Base-by-base conservation (phyloP, 2,113 vertebrate genomes). In the Pelodiscus sinensis region DNA sequence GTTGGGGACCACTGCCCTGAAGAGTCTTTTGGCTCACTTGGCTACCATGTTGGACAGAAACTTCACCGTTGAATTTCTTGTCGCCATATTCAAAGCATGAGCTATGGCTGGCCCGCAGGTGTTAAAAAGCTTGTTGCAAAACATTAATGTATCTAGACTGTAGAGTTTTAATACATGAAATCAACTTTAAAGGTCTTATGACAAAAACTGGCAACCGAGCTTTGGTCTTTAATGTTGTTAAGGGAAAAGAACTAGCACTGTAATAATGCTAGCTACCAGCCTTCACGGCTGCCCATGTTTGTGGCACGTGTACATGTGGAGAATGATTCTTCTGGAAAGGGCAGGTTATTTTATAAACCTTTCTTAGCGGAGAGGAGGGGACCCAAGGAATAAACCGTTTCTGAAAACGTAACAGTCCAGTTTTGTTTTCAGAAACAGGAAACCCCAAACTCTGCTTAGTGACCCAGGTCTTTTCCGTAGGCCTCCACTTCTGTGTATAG, bases 11-110 rank as follows among this genome's bases (percentile, higher is more conserved):
- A n/a, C n/a, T n/a, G n/a, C 8, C 52, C 54, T 57, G 2, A 50
- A 38, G 58, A 58, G 27, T 25, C 44, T 18, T 73, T 11, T 4
- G 38, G 21, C 22, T 50, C 25, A 44, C 68, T 68, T 65, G 14
- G 7, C 51, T 81, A 15, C 51, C 0, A 0, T 0, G 0, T 4
- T 18, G 2, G 75, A 55, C 51, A 38, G 31, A 57, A 4, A 16
- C 31, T 50, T 90, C 27, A 79, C 31, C 12, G 29, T 29, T 56
- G 65, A 73, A 60, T 5, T 2, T 0, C 1, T 81, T 16, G 7
- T n/a, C 27, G n/a, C 12, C 14, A 4, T 22, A 6, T 38, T 22
- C 55, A 35, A 60, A 79, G 8, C 31, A 8, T n/a, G 65, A 68
- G 62, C 62, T 31, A 79, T 27, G 44, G 31, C 71, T 82, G 50